Evolutionary conservation across 2,888 invertebrate species (phyloP).

Genomic region (Scaptomyza tumidula): DNA sequence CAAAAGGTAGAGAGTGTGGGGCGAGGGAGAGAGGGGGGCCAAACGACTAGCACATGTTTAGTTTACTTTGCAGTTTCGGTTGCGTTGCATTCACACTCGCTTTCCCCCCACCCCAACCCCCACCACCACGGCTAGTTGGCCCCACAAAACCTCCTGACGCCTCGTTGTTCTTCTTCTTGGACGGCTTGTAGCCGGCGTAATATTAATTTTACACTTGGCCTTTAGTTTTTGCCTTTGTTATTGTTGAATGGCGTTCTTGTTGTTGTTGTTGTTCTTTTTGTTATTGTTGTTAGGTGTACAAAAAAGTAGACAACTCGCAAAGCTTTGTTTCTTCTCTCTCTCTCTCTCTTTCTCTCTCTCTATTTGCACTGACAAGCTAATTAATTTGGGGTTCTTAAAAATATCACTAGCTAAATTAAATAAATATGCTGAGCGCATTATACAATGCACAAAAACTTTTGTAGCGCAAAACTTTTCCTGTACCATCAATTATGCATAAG

Average conservation of each 20-base stretch:
- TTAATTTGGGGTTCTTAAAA: slow-evolving; percentile 77
- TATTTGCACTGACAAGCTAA: slow-evolving; percentile 65
- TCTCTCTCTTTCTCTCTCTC: neutral
- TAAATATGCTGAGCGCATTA: slow-evolving; percentile 70
- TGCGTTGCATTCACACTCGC: slow-evolving; percentile 67
- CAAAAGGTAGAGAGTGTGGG: slow-evolving; percentile 23
- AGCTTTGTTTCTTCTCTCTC: slow-evolving; percentile 8
- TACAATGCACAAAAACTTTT: slow-evolving; percentile 34
- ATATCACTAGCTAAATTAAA: slow-evolving; percentile 76
- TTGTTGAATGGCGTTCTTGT: slow-evolving; percentile 9
- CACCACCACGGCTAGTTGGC: neutral
- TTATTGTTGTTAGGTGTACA: slow-evolving; percentile 40
- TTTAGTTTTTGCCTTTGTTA: slow-evolving; percentile 70
- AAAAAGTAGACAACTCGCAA: slow-evolving; percentile 53
- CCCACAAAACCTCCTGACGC: slow-evolving; percentile 2
- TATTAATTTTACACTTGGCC: slow-evolving; percentile 84
- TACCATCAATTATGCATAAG: slow-evolving; percentile 76
- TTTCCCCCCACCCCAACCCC: slow-evolving; percentile 15
- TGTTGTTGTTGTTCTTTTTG: slow-evolving; percentile 18
- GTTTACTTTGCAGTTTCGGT: slow-evolving; percentile 79
- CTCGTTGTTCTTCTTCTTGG: slow-evolving; percentile 10
- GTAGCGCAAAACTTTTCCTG: slow-evolving; percentile 64
- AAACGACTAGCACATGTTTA: slow-evolving; percentile 82
- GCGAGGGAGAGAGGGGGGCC: slow-evolving; percentile 10
- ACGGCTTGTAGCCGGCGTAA: slow-evolving; percentile 62